A percentile compares a stretch with the other conserved stretches of the same genome.
phyloP scores from a whole-genome alignment of 2,113 vertebrate species.

The Cygnus atratus region DNA sequence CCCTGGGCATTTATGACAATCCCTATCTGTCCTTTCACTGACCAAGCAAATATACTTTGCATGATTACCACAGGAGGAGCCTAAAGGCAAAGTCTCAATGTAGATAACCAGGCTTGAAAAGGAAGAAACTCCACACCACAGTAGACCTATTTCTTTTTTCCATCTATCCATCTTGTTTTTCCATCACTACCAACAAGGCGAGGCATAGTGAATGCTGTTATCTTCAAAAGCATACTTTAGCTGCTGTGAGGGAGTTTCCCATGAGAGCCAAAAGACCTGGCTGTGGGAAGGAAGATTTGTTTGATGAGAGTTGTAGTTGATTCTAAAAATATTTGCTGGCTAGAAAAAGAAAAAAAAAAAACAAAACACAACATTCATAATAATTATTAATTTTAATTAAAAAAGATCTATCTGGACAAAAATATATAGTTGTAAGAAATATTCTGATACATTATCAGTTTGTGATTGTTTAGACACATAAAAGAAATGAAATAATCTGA shows the following conservation, averaged over 20 bases:
- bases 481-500: not conserved
- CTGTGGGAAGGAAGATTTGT: not conserved
- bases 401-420: not conserved
- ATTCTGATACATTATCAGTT: not conserved
- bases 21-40: not conserved
- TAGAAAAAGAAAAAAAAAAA: not conserved
- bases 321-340: not conserved
- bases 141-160: not conserved
- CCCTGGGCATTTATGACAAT: not conserved
- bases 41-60: not conserved
- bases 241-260: not conserved
- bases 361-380: too few relatives aligned
- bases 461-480: not conserved
- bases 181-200: not conserved
- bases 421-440: not conserved
- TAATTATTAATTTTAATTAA: not conserved
- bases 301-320: not conserved
- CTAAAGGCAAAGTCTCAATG: not conserved
- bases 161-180: not conserved
- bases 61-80: accelerated
- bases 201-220: not conserved
- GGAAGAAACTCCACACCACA: not conserved
- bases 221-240: not conserved
- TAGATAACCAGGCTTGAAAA: not conserved
- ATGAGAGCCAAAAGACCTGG: not conserved